phyloP scores from a whole-genome alignment of 2,797 vertebrate species.

The Paedocypris micromegethes region DNA sequence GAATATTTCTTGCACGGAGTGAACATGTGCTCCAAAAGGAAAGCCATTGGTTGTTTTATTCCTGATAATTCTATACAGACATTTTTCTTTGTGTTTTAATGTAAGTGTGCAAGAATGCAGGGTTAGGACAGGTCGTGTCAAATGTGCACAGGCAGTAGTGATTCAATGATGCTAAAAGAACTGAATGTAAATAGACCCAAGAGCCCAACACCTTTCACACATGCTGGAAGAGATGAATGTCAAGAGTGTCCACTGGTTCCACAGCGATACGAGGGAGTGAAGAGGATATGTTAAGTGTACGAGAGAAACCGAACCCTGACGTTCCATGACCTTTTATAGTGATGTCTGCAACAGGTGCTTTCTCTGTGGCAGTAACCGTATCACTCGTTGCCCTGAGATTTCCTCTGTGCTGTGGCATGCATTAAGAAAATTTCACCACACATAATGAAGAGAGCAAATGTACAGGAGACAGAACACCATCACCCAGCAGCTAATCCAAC shows the following conservation, averaged over 20 bases:
- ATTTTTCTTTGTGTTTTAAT: not conserved
- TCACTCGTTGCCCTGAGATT: constrained; percentile 28
- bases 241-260: not conserved
- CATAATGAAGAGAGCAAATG: not conserved
- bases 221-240: not conserved
- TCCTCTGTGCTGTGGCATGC: constrained; percentile 10
- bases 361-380: constrained; percentile 42
- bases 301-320: constrained; percentile 47
- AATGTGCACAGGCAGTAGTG: not conserved
- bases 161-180: not conserved
- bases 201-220: not conserved
- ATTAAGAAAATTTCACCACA: not conserved
- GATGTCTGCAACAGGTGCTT: constrained; percentile 56
- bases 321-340: constrained; percentile 57
- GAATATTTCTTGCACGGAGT: not conserved
- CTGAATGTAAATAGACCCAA: not conserved
- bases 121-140: not conserved
- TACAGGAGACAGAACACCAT: constrained; percentile 6
- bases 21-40: too few relatives aligned
- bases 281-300: constrained; percentile 28
- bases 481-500: constrained; percentile 19
- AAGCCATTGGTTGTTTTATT: too few relatives aligned
- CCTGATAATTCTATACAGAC: too few relatives aligned
- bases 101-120: not conserved
- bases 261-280: constrained; percentile 19